Evolutionary conservation across 2,113 vertebrate species (phyloP), one percentile per base, ranked within the genome.

Genomic region (Myotis davidii): DNA sequence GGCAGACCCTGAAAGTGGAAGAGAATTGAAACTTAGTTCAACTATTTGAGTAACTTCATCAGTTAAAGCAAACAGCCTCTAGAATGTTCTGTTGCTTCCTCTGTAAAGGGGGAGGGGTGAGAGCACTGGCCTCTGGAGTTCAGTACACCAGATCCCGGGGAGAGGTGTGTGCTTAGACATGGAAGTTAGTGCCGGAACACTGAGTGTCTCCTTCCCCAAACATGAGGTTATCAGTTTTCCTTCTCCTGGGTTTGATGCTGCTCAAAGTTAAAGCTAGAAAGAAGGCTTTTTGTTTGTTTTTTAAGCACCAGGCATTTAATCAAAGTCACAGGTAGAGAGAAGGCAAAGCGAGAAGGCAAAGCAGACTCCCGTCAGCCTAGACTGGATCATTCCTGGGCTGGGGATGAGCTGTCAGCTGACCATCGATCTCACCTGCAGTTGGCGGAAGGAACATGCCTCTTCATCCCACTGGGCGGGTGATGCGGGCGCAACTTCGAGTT

Each of bases 111-210:
- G 6, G 0, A 9, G 16, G 25, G 21, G 27, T 16, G 50, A 20
- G 5, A 52, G 25, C 3, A 59, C 2, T 20, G 6, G 3, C 18
- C 45, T 25, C 14, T 76, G 70, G 27, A 4, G 4, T 67, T 81
- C 48, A 11, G 39, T n/a, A 16, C 9, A 74, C 5, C n/a, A 45
- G 65, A 74, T 20, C 25, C 29, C 16, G 32, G 25, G 14, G 34
- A 32, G 9, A 56, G 0, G 3, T 34, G 37, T 0, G 1, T 4
- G 34, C 5, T 48, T 34, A 81, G 9, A 76, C 27, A 5, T 18
- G 18, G 10, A 48, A 4, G 13, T 4, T 77, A 59, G 6, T 32
- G 6, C 18, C 73, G 9, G 64, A 56, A 76, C 4, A 20, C 25
- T 85, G 45, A 64, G 9, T 77, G 18, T 52, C 21, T 20, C 37